phyloP scores from a whole-genome alignment of 1,140 invertebrate genomes.

The Tetraneura akinire region DNA sequence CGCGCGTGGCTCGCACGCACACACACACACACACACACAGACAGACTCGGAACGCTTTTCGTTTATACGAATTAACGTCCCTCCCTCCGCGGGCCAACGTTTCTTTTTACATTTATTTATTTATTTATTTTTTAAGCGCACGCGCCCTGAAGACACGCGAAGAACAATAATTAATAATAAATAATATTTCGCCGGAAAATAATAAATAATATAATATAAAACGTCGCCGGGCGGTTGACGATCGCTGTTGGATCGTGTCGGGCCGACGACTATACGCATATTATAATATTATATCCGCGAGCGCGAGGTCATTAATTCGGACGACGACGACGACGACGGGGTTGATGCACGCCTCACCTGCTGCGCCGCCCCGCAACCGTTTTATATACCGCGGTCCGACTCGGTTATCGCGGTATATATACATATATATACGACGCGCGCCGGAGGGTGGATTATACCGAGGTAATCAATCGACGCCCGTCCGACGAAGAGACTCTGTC shows the following conservation, averaged over 20 bases:
- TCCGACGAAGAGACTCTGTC: background rate
- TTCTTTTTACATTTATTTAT: background rate
- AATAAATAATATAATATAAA: no score
- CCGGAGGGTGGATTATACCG: background rate
- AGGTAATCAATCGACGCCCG: background rate
- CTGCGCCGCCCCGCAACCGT: background rate
- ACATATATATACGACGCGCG: background rate
- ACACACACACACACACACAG: background rate
- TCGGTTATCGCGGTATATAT: no score
- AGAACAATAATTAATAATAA: no score
- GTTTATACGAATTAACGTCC: constrained; percentile 34
- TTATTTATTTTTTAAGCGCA: background rate
- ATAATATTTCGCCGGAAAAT: constrained; percentile 7
- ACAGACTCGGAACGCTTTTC: no score
- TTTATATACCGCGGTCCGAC: no score
- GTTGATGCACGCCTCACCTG: constrained; percentile 13
- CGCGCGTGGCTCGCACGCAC: constrained; percentile 20
- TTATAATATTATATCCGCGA: no score
- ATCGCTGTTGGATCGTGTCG: no score
- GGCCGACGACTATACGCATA: background rate
- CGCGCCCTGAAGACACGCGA: background rate
- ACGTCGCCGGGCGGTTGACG: no score
- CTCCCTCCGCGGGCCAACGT: background rate
- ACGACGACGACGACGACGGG: background rate
- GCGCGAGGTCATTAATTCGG: constrained; percentile 32